Evolutionary conservation across 37 sponge, comb jelly and placozoan genomes (phyloP).

Genomic region (Oscarella lobularis): DNA sequence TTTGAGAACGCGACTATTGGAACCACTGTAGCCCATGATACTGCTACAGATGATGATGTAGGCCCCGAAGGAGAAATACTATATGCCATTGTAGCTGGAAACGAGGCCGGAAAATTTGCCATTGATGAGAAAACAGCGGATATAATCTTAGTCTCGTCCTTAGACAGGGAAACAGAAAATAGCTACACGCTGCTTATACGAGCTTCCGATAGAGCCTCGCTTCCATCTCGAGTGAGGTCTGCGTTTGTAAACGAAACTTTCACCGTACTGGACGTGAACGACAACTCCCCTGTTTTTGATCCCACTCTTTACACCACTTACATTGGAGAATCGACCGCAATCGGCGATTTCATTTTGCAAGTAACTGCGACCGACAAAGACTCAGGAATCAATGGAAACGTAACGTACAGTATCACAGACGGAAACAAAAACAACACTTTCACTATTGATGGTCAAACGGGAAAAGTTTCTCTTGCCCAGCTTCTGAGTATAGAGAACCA

Average conservation of each 20-base stretch:
- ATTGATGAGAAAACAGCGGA: conserved; percentile 19
- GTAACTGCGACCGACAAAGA: neutral
- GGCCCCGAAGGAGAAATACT: neutral
- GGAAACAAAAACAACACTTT: neutral
- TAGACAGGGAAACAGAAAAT: conserved; percentile 17
- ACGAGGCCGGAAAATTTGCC: neutral
- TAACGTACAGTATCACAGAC: neutral
- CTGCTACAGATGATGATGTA: neutral
- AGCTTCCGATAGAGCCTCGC: neutral
- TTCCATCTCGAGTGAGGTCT: neutral
- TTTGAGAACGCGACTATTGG: neutral
- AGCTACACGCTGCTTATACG: neutral
- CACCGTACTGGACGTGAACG: conserved; percentile 3
- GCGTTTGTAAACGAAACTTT: neutral
- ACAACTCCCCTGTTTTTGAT: conserved; percentile 1
- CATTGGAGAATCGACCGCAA: neutral
- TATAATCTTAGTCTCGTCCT: conserved; percentile 10
- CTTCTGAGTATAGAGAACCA: neutral
- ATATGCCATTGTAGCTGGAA: neutral
- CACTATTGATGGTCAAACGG: neutral
- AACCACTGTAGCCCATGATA: neutral
- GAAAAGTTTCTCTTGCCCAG: neutral
- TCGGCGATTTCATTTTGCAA: neutral
- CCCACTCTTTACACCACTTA: neutral
- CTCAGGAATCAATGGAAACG: neutral